Percentiles rank a stretch among this genome's conserved stretches.
phyloP scores from a whole-genome alignment of 2,797 vertebrate species.

The Vultur gryphus region DNA sequence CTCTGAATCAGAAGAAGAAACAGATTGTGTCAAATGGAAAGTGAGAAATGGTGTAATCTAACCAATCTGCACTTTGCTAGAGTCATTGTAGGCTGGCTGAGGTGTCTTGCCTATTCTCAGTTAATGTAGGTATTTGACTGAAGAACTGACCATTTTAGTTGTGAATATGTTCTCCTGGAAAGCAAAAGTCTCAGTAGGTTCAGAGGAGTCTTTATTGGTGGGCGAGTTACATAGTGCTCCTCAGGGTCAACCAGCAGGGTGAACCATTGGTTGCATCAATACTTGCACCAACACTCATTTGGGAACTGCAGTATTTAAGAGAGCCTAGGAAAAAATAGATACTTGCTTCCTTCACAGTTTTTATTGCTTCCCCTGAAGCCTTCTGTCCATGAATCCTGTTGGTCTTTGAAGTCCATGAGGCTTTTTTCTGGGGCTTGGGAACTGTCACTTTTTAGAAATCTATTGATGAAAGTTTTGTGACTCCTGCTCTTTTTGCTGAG shows the following conservation, averaged over 20 bases:
- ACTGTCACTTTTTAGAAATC: not conserved
- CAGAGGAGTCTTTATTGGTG: not conserved
- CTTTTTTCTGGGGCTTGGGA: not conserved
- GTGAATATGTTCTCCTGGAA: not conserved
- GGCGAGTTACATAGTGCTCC: not conserved
- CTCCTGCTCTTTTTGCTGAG: not conserved
- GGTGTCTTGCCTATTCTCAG: not conserved
- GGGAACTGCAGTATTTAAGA: not conserved
- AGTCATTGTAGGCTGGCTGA: not conserved
- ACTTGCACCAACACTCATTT: not conserved
- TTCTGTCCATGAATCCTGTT: not conserved
- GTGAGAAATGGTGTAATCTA: not conserved
- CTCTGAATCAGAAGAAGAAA: slow-evolving; percentile 15
- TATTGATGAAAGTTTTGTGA: not conserved
- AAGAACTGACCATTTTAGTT: not conserved
- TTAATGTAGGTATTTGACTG: not conserved
- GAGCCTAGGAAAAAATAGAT: not conserved
- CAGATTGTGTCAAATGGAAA: slow-evolving; percentile 2
- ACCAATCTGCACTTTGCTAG: not conserved
- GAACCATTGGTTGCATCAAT: not conserved
- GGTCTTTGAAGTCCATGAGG: not conserved
- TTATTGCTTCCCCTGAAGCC: not conserved
- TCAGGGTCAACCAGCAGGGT: not conserved
- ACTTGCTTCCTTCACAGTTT: not conserved
- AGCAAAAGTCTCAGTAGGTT: not conserved